Percentiles rank a stretch among this genome's conserved stretches.
Conservation (phyloP, 1,140 invertebrate species). For the Cydia splendana region DNA sequence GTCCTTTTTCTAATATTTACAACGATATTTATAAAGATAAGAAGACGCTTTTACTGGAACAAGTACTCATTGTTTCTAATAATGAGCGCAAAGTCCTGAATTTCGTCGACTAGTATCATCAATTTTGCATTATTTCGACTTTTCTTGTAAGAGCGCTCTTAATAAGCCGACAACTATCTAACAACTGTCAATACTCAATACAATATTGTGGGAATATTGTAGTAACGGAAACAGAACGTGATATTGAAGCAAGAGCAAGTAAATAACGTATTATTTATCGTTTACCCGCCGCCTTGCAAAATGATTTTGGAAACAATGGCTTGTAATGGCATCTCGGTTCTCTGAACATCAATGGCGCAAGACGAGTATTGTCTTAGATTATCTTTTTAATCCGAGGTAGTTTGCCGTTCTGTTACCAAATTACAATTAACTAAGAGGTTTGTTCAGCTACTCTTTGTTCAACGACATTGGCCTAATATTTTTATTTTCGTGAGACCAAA, state of each 20-base stretch:
- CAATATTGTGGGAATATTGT: slow-evolving; percentile 26
- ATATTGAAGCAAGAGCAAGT: slow-evolving; percentile 37
- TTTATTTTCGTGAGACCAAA: slow-evolving; percentile 17
- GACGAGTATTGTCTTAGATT: slow-evolving; percentile 57
- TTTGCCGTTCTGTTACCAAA: slow-evolving; percentile 38
- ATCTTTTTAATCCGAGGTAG: slow-evolving; percentile 49
- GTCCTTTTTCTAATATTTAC: too few species aligned
- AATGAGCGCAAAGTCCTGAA: too few species aligned
- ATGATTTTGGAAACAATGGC: slow-evolving; percentile 65
- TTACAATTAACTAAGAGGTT: slow-evolving; percentile 32
- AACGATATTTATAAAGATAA: too few species aligned
- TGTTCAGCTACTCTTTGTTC: slow-evolving; percentile 17
- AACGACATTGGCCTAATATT: slow-evolving; percentile 28
- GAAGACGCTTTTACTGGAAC: too few species aligned
- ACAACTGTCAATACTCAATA: slow-evolving; percentile 22
- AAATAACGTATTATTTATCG: slow-evolving; percentile 52
- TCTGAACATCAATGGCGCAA: slow-evolving; percentile 64
- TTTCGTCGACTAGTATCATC: too few species aligned
- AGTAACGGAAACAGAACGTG: slow-evolving; percentile 13
- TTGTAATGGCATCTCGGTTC: slow-evolving; percentile 62
- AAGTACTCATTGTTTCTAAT: too few species aligned
- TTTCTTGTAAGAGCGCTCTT: too few species aligned
- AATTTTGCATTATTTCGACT: too few species aligned
- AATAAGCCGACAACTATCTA: slow-evolving; percentile 25
- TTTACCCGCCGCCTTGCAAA: slow-evolving; percentile 53